phyloP scores from a whole-genome alignment of 2,797 vertebrate species.

The Hephaestus fuliginosus region DNA sequence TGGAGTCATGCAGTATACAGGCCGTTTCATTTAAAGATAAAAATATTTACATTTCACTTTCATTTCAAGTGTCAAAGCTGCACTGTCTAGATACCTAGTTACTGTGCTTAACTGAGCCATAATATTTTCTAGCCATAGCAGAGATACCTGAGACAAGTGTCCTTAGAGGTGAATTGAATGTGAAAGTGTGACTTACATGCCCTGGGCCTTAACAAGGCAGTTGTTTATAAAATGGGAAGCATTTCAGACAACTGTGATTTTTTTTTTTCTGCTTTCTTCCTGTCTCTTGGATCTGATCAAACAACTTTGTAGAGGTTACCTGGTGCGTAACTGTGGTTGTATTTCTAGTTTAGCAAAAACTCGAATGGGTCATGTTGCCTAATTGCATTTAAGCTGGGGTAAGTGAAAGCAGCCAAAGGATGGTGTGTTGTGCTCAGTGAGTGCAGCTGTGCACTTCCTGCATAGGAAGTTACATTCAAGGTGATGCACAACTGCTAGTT shows the following conservation, averaged over 20 bases:
- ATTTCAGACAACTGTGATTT: background rate
- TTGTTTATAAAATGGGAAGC: constrained; percentile 6
- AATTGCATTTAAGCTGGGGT: constrained; percentile 3
- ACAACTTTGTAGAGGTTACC: constrained; percentile 8
- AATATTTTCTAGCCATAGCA: background rate
- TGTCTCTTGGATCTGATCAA: constrained; percentile 12
- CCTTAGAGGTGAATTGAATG: background rate
- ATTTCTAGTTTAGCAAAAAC: constrained; percentile 38
- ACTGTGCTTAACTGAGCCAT: background rate
- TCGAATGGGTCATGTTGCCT: background rate
- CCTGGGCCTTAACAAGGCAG: background rate
- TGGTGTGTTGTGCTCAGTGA: background rate
- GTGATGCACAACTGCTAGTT: background rate
- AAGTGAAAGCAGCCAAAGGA: constrained; percentile 19
- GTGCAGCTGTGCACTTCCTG: background rate
- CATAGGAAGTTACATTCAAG: background rate
- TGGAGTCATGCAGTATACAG: background rate
- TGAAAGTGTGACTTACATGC: constrained; percentile 15
- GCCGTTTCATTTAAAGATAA: background rate
- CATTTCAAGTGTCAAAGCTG: background rate
- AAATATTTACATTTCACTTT: too few relatives aligned
- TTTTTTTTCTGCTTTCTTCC: constrained; percentile 8
- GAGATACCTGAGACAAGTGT: constrained; percentile 2
- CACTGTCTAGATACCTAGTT: too few relatives aligned
- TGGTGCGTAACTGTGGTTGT: background rate